Percentiles rank a stretch among this genome's conserved stretches.
Conservation (phyloP, 2,113 vertebrate genomes). For the Erythrocercus mccallii region DNA sequence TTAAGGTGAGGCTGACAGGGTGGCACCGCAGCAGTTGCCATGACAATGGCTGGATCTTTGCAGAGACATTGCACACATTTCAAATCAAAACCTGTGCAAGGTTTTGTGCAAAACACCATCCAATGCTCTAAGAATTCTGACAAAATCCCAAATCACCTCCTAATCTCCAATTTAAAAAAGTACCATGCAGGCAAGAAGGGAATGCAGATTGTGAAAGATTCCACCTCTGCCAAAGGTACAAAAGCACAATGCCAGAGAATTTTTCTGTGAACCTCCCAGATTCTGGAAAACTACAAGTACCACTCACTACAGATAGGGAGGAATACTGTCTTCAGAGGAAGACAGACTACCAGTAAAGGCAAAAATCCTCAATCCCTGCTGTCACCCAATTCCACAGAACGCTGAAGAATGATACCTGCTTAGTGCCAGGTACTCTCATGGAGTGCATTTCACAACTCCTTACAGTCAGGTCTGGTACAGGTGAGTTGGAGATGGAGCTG, state of each 20-base stretch:
- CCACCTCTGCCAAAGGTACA: neutral
- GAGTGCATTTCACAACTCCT: neutral
- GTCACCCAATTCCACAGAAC: accelerated
- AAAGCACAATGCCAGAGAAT: neutral
- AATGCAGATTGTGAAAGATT: neutral
- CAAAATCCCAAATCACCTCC: neutral
- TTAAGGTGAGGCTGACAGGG: neutral
- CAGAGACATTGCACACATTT: neutral
- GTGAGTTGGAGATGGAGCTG: neutral
- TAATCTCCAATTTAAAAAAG: neutral
- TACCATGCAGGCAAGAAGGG: neutral
- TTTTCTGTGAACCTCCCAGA: neutral
- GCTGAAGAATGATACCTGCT: neutral
- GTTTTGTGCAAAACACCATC: neutral
- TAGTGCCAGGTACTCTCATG: neutral
- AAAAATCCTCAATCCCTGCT: neutral
- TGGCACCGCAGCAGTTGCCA: neutral
- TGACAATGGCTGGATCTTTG: neutral
- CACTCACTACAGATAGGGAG: neutral
- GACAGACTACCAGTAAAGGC: neutral
- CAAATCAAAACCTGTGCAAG: neutral
- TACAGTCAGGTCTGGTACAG: neutral
- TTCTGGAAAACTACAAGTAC: neutral
- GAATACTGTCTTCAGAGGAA: neutral
- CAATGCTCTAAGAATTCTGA: neutral